phyloP scores from a whole-genome alignment of 2,888 invertebrate species.

The Caenorhabditis sp. region DNA sequence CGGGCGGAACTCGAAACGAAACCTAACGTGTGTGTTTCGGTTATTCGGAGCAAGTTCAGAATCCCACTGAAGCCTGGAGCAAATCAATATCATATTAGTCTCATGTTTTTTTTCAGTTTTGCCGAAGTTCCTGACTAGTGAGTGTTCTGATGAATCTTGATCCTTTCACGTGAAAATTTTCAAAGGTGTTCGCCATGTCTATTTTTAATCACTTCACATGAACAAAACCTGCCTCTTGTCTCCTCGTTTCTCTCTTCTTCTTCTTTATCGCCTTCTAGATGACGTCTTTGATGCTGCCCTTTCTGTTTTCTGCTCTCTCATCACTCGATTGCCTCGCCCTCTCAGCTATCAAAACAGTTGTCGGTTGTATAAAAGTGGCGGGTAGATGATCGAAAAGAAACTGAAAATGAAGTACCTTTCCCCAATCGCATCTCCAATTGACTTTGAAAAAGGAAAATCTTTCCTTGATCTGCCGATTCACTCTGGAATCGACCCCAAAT shows the following conservation, averaged over 20 bases:
- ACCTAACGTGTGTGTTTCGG: too few species aligned
- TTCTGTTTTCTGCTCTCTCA: conserved; percentile 46
- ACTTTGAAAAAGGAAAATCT: conserved; percentile 13
- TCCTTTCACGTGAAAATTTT: conserved; percentile 44
- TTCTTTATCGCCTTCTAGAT: conserved; percentile 14
- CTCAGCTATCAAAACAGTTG: conserved; percentile 30
- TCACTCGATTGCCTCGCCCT: conserved; percentile 13
- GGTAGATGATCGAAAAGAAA: conserved; percentile 7
- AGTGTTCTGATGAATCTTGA: conserved; percentile 2
- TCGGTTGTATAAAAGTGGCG: conserved; percentile 32
- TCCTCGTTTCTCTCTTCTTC: conserved; percentile 9
- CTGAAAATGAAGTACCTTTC: conserved; percentile 36
- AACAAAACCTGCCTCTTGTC: conserved; percentile 29
- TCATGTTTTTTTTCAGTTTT: not conserved
- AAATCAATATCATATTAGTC: too few species aligned
- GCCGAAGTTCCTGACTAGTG: not conserved
- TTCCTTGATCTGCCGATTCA: conserved; percentile 28
- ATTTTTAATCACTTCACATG: conserved; percentile 32
- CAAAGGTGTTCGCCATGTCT: conserved; percentile 36
- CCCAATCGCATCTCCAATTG: conserved; percentile 38
- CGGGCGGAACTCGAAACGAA: too few species aligned
- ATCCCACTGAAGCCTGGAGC: too few species aligned
- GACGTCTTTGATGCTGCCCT: conserved; percentile 47
- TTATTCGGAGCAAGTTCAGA: too few species aligned
- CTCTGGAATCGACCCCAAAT: conserved; percentile 27